phyloP scores from a whole-genome alignment of 2,888 invertebrate species.

The Tiliacea citrago region DNA sequence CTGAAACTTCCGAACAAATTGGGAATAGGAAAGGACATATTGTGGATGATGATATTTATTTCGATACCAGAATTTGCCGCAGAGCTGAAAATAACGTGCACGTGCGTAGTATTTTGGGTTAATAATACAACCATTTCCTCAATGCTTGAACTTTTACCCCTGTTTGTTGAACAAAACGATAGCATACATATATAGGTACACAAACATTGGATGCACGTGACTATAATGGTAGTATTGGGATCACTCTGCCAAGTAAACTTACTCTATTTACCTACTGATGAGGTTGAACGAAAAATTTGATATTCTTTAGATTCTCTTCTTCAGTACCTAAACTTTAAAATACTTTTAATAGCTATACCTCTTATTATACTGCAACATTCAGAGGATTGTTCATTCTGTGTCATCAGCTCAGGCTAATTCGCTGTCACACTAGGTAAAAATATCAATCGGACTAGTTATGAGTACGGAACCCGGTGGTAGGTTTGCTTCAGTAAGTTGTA shows the following conservation, averaged over 20 bases:
- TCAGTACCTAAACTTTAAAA: not conserved
- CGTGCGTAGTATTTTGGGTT: constrained; percentile 29
- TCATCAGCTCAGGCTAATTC: not conserved
- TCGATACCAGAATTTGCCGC: not conserved
- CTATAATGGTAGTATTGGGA: constrained; percentile 23
- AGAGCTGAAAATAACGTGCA: not conserved
- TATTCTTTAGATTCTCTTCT: not conserved
- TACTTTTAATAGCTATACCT: not conserved
- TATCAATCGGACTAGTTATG: not conserved
- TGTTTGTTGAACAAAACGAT: constrained; percentile 25
- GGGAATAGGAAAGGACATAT: not conserved
- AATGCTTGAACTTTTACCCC: constrained; percentile 46
- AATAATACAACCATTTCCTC: constrained; percentile 23
- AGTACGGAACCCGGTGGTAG: too few species aligned
- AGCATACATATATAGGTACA: constrained; percentile 31
- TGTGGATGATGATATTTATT: not conserved
- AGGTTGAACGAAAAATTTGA: not conserved
- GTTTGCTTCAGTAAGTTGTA: not conserved
- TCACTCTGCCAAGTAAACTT: constrained; percentile 40
- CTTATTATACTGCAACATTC: not conserved
- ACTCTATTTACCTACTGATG: constrained; percentile 27
- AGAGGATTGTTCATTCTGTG: not conserved
- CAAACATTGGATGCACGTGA: constrained; percentile 45
- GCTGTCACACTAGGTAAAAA: not conserved
- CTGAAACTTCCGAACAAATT: not conserved